These are phyloP conservation scores for Accipiter superciliosus DNA, from an alignment of 2,797 vertebrate genomes.

Conservation along the genomic window DNA sequence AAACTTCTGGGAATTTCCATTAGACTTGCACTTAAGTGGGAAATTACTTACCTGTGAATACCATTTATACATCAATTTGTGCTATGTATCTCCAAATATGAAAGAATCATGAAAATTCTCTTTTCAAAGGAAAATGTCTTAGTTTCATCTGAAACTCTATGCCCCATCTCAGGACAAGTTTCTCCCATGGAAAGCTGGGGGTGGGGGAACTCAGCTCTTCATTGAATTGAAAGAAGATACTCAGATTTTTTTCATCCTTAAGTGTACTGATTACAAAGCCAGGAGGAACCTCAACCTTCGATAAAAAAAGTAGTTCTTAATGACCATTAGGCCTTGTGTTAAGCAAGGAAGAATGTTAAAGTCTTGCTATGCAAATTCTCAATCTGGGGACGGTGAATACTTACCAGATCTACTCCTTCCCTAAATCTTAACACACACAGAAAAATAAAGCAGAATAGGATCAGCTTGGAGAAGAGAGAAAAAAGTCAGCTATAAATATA, in stretches of 20 bases:
- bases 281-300: neutral
- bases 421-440: neutral
- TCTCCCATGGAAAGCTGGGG: neutral
- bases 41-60: neutral
- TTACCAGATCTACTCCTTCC: neutral
- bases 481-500: neutral
- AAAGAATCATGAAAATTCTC: neutral
- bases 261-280: neutral
- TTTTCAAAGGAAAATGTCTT: neutral
- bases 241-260: neutral
- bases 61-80: neutral
- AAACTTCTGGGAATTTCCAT: neutral
- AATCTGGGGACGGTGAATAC: neutral
- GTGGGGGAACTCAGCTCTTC: neutral
- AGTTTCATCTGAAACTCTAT: neutral
- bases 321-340: neutral
- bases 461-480: neutral
- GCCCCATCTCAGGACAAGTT: neutral
- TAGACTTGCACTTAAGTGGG: neutral
- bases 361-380: neutral
- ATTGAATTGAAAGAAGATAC: neutral
- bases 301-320: neutral
- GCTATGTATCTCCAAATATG: neutral
- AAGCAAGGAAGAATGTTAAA: neutral
- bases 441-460: neutral